Evolutionary conservation across 2,888 invertebrate genomes (phyloP), one percentile per base, ranked within the genome.

Genomic region (Sesamia inferens): DNA sequence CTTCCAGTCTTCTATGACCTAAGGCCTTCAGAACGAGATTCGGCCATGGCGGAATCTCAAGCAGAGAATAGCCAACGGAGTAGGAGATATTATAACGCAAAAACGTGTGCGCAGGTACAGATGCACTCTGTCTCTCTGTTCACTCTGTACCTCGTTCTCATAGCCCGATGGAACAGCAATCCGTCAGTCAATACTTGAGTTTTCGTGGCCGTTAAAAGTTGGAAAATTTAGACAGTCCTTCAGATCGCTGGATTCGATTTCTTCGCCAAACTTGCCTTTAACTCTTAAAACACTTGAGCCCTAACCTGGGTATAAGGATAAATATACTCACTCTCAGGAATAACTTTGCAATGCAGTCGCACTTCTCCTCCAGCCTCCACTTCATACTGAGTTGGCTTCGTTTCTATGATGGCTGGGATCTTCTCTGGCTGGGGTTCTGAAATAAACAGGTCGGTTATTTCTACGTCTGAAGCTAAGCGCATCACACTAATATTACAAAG

Each of bases 261-360:
- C 16, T 47, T 5, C 22, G 2, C 22, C 16, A 63, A 24, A 19
- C 16, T 16, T 63, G 24, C 24, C 13, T 63, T 13, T 24, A 24
- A 63, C 48, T 13, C 16, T 16, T 11, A 48, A 24, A 5, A 48
- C 16, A 19, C 48, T 63, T 24, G 19, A 16, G 6, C 7, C 16
- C 14, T 42, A 22, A 42, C 14, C 5, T 62, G 16, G 19, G 24
- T 54, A 64, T 19, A 31, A 5, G 5, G 57, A 64, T 54, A 19
- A 54, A 31, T 31, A n/a, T 65, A 58, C 91, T 90, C 81, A 95
- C 95, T 88, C 4, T 91, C 88, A n/a, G 93, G 92, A 0, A 91
- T 84, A 0, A 94, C 91, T 63, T 86, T 89, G 85, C 95, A 95
- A 19, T 91, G 91, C 47, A 95, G 81, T 11, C 88, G 82, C 0